Evolutionary conservation across 2,113 vertebrate genomes (phyloP), one percentile per base, ranked within the genome.

Genomic region (Phylloscopus trochilus): DNA sequence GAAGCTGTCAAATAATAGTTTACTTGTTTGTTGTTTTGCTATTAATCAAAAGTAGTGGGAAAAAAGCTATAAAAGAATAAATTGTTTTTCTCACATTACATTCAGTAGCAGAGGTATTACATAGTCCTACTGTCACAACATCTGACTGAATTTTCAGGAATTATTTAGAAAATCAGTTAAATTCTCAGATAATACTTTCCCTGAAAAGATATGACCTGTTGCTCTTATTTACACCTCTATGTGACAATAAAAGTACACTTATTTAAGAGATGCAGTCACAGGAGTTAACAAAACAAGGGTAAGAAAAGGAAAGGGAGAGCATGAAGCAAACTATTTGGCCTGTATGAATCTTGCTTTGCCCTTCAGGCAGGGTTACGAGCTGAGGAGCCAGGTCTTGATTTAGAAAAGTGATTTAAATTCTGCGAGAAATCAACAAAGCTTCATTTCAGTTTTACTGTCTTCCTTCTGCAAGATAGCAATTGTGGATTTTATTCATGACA

Each of bases 221-320:
- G 35, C 20, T 86, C 43, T 66, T 87, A 37, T 59, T 75, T 69
- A 27, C 4, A 7, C 5, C 3, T 35, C 21, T 52, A 59, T 31
- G 16, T 2, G 7, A 74, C 12, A 43, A 56, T 26, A 72, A 75
- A 67, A 18, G 4, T 41, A 52, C 55, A 46, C 4, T 51, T 89
- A 24, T 64, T 59, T 68, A 67, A 72, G 17, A 59, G 2, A 37
- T 44, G 12, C 22, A 87, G 47, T 52, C 19, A 72, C 20, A 64
- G 3, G 8, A 72, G 2, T 43, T 11, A 60, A 46, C 4, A 62
- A 62, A 67, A 35, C 3, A 33, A 1, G 2, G 7, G 1, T 30
- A 49, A 49, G 13, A n/a, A 51, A 80, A 47, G 41, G 31, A 85
- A 75, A 82, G 7, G 10, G 26, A 70, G 13, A 77, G 22, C 4